Conservation (phyloP, 2,797 vertebrate genomes). For the Notolepis coatsorum region DNA sequence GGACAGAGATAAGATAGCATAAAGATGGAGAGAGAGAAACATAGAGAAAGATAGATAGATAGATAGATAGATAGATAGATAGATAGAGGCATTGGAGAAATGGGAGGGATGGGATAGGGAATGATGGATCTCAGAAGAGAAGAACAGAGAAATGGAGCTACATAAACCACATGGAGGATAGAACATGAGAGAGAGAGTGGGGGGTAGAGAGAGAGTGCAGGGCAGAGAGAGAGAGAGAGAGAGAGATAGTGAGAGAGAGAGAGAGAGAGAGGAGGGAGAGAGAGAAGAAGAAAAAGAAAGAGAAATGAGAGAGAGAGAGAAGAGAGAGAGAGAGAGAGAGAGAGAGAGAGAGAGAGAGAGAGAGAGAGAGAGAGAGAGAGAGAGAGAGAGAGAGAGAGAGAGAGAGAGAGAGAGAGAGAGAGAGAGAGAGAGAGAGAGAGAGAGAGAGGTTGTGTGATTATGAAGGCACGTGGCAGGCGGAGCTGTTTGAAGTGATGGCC, state of each 20-base stretch:
- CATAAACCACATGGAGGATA: too few relatives aligned
- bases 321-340: constrained; percentile 44
- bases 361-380: background rate
- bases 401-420: background rate
- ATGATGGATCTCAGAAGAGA: too few relatives aligned
- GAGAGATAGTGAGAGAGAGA: too few relatives aligned
- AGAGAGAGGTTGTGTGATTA: constrained; percentile 54
- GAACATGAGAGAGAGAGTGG: too few relatives aligned
- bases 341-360: background rate
- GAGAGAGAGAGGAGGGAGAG: constrained; percentile 47
- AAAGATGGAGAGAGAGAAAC: too few relatives aligned
- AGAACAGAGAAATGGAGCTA: too few relatives aligned
- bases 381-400: background rate
- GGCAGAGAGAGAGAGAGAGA: too few relatives aligned
- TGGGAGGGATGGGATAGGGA: too few relatives aligned
- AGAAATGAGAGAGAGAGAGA: constrained; percentile 49
- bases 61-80: constrained; percentile 50
- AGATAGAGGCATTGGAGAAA: too few relatives aligned
- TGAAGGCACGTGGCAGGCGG: constrained; percentile 55
- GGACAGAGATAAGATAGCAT: too few relatives aligned
- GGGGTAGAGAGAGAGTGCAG: too few relatives aligned
- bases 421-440: background rate
- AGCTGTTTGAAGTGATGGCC: constrained; percentile 64
- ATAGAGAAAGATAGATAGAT: background rate
- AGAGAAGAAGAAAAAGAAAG: constrained; percentile 51